Base-by-base conservation (phyloP, 2,113 vertebrate genomes). In the Pseudois nayaur region DNA sequence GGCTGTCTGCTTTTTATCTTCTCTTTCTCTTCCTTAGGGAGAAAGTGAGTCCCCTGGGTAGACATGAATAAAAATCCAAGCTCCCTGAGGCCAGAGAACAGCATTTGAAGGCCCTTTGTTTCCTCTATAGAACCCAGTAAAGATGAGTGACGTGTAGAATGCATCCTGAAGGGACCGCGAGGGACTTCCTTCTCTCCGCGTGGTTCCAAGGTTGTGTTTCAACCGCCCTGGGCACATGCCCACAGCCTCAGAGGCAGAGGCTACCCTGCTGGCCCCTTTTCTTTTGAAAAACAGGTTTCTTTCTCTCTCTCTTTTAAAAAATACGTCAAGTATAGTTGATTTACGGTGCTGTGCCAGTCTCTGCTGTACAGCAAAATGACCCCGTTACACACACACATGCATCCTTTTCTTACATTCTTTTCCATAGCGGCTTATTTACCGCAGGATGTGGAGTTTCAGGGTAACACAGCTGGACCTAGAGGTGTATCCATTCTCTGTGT, bases 401-500 rank as follows among this genome's bases (percentile, higher is more conserved):
- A 5, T 17, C 31, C 76, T 48, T 17, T 31, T 3, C 17, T 3
- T 0, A 17, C 31, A 3, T 31, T 79, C 27, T 48, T 79, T 17
- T 48, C 27, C 43, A 10, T 31, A 3, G 6, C 11, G 43, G 43
- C 31, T 48, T 6, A 79, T 48, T 48, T 6, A 79, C 11, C 76
- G 10, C 76, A 48, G 43, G 27, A 11, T 19, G 3, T 10, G 3
- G 76, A 31, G 76, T 31, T 10, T 17, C 43, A 17, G 0, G 48
- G 43, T 27, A 17, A 9, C 43, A 48, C 27, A 48, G 27, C 6
- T 3, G 27, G 43, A 48, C 43, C 43, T 29, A 45, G 43, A 15
- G 13, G 43, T 9, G 1, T 2, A 5, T 16, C 40, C 3, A 5
- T 29, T 48, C 25, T 17, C 0, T 14, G 5, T 31, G 43, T 31